Base-by-base conservation (phyloP, 2,888 invertebrate species). In the Leptopilina myrica region DNA sequence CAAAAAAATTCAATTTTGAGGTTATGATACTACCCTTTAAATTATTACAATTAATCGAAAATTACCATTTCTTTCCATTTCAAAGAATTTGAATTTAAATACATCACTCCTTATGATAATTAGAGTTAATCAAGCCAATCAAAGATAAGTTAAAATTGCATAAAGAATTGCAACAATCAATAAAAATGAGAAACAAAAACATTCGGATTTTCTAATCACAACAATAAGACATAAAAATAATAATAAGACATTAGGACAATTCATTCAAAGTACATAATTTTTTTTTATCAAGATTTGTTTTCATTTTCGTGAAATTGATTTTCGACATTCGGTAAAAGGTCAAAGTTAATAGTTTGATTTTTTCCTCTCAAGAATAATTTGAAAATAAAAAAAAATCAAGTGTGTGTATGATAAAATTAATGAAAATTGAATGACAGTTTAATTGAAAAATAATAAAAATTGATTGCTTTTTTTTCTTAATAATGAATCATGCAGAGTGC, bases 401-500 rank as follows among this genome's bases (percentile, higher is more conserved):
- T n/a, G 8, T 7, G 26, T 5, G 53, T n/a, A n/a, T 5, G n/a
- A 56, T 40, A 15, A 67, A 76, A 79, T 26, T 43, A 8, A 53
- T 11, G 15, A 53, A 76, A 76, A 64, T 62, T 9, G 59, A 77
- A 62, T 43, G 14, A 56, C 33, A 20, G 20, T 62, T 43, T 66
- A 66, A 56, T 66, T 77, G 56, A 66, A 43, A 56, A 67, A 77
- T 66, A 40, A 43, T 40, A 33, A 12, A 66, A 56, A 77, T 5
- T 8, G 11, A 53, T 64, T 77, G 12, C 49, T 53, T 12, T 12
- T 49, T 14, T 14, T 26, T 53, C 53, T 26, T 56, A 53, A 56
- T 43, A 6, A 73, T 73, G 73, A 56, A 73, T 73, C 73, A 73
- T 26, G 56, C 53, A 73, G 4, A n/a, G 73, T 56, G 56, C 73